A percentile compares a stretch with the other conserved stretches of the same genome.
Conservation (phyloP, 2,113 vertebrate genomes). For the Sitta europaea region DNA sequence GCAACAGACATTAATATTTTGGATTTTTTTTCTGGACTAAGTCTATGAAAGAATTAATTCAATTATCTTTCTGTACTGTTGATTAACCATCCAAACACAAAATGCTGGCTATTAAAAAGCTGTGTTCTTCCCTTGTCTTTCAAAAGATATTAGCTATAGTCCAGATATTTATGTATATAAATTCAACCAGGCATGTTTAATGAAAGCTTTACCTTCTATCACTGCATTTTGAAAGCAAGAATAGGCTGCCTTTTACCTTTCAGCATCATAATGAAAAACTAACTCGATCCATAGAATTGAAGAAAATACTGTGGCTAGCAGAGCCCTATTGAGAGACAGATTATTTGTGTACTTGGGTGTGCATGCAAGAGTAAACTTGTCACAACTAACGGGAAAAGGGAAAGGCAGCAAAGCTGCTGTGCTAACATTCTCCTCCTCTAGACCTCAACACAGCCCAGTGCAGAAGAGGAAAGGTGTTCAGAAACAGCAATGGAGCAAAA, state of each 20-base stretch:
- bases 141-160: conserved; percentile 14
- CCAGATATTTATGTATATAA: neutral
- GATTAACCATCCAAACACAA: neutral
- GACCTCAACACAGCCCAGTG: neutral
- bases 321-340: neutral
- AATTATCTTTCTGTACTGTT: neutral
- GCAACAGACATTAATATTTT: neutral
- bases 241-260: conserved; percentile 12
- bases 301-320: neutral
- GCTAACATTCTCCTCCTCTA: neutral
- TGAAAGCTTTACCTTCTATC: conserved; percentile 19
- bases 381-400: neutral
- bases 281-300: neutral
- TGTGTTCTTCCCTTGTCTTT: neutral
- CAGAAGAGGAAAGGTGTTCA: neutral
- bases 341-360: neutral
- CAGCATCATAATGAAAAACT: neutral
- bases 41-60: neutral
- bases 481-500: neutral
- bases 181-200: conserved; percentile 26
- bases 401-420: neutral
- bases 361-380: neutral
- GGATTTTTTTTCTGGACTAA: neutral
- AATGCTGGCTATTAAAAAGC: neutral
- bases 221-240: neutral